Conservation (phyloP, 2,797 vertebrate species). For the Epinephelus coioides region DNA sequence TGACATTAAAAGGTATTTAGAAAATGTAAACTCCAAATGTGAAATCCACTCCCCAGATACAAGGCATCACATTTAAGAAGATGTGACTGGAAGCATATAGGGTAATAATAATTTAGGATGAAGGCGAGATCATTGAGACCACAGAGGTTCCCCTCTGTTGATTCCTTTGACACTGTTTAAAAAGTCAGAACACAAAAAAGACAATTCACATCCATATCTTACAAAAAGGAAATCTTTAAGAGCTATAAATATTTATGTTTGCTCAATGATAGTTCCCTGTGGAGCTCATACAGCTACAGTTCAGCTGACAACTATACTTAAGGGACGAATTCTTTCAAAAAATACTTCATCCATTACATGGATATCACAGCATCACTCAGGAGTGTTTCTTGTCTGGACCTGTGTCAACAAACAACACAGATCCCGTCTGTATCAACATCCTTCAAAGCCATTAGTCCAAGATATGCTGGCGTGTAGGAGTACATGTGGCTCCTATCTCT, state of each 20-base stretch:
- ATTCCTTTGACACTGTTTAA: conserved; percentile 13
- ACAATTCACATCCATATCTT: background rate
- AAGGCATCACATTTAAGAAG: conserved; percentile 10
- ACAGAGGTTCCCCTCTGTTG: background rate
- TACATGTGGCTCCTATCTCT: conserved; percentile 28
- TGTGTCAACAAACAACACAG: conserved; percentile 29
- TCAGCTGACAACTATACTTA: background rate
- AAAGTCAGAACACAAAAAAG: conserved; percentile 7
- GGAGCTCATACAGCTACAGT: background rate
- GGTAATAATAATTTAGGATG: background rate
- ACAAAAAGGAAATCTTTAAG: background rate
- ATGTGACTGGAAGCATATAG: conserved; percentile 9
- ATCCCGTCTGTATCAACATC: conserved; percentile 20
- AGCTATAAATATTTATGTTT: conserved; percentile 11
- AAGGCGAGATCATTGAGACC: background rate
- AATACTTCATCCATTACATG: background rate
- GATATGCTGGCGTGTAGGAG: conserved; percentile 33
- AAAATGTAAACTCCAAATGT: conserved; percentile 38
- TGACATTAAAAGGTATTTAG: conserved; percentile 45
- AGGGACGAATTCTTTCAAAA: background rate
- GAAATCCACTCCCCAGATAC: conserved; percentile 9
- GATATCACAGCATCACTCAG: conserved; percentile 2
- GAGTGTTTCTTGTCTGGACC: conserved; percentile 10
- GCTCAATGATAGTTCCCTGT: background rate
- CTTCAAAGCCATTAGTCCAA: conserved; percentile 48